Base-by-base conservation (phyloP, 2,888 invertebrate genomes). In the Platycheirus rosarum region DNA sequence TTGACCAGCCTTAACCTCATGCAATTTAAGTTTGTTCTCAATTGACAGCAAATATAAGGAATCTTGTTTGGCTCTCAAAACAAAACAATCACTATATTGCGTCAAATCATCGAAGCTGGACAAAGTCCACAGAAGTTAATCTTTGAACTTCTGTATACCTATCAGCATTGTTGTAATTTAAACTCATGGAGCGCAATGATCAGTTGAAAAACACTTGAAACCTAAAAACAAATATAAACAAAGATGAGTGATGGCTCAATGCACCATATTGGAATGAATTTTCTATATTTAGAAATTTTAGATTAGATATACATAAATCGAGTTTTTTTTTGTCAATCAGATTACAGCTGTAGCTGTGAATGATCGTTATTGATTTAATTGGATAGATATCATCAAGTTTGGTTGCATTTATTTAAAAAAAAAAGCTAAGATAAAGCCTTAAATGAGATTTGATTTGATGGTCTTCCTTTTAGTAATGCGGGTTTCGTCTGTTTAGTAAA, bases 251-350 rank as follows among this genome's bases (percentile, higher is more conserved):
- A 40, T 23, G 26, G 23, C 14, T 40, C 23, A 40, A 49, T 40
- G 40, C 57, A 20, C 20, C 20, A 57, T 40, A 40, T 13, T 23
- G 11, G 0, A 7, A 1, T 2, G 11, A 40, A n/a, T n/a, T n/a
- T 57, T 40, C 57, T 57, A 57, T 57, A 40, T 57, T 57, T 23
- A 40, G 37, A 40, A 14, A 40, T 14, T 23, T 13, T 23, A 57
- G 53, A 40, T 57, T 14, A 57, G 57, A 57, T 57, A 26, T n/a
- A n/a, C n/a, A n/a, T 57, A n/a, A 57, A 40, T 40, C 14, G 7
- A 11, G 37, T 23, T 57, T 57, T 26, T 40, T 40, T 20, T 13
- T 57, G 40, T 40, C 57, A 57, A 40, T 14, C 9, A 35, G n/a
- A 14, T 13, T 20, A 13, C 1, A 16, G 14, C 32, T n/a, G n/a